phyloP scores from a whole-genome alignment of 2,113 vertebrate species.

The Hemiscyllium ocellatum region DNA sequence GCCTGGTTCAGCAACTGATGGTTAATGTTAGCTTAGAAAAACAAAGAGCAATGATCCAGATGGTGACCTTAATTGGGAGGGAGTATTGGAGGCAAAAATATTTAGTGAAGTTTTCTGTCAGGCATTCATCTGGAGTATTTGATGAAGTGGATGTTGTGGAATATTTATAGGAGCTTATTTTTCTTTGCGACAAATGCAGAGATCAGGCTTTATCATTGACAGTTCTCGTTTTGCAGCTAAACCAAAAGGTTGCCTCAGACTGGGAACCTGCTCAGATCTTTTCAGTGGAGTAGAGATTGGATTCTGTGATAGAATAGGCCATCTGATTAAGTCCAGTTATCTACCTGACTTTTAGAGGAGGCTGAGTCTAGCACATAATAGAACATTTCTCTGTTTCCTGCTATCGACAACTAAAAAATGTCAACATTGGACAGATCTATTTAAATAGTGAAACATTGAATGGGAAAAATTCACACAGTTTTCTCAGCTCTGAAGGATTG shows the following conservation, averaged over 20 bases:
- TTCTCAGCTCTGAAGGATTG: neutral
- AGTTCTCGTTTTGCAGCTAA: neutral
- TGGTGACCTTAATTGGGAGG: neutral
- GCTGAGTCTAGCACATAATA: neutral
- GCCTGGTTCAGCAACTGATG: neutral
- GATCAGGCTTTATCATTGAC: neutral
- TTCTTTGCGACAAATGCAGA: neutral
- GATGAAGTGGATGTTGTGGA: neutral
- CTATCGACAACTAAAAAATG: neutral
- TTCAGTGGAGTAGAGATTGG: neutral
- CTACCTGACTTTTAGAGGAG: neutral
- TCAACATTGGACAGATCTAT: neutral
- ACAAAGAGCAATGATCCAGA: neutral
- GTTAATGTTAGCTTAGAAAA: too few relatives aligned
- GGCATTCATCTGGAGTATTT: neutral
- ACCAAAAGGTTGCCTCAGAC: neutral
- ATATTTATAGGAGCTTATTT: neutral
- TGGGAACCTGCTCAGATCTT: neutral
- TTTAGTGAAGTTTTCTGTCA: neutral
- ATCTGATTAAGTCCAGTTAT: constrained; percentile 1
- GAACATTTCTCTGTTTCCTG: neutral
- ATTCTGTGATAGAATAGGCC: neutral
- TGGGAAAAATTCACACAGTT: neutral
- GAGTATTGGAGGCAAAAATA: neutral
- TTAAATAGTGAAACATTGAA: neutral